Evolutionary conservation across 2,113 vertebrate species (phyloP).

Genomic region (Ciconia stormi): DNA sequence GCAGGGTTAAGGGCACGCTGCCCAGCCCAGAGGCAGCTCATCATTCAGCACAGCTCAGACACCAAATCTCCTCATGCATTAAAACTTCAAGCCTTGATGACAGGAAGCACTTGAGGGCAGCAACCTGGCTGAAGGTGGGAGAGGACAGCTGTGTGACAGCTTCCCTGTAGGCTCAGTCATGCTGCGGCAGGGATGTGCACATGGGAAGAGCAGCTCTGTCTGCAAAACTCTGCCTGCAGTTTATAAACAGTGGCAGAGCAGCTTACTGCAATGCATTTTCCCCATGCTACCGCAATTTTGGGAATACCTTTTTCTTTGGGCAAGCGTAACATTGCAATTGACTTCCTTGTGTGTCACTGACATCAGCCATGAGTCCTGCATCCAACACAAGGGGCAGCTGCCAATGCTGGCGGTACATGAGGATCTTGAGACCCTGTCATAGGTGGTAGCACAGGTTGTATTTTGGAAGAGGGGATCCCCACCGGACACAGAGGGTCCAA

Average conservation of each 20-base stretch:
- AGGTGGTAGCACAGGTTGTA: background rate
- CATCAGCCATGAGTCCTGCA: background rate
- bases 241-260: background rate
- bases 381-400: background rate
- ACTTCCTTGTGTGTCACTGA: background rate
- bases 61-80: background rate
- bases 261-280: background rate
- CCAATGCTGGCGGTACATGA: rapidly evolving
- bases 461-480: background rate
- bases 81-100: background rate
- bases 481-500: background rate
- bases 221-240: background rate
- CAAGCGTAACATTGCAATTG: rapidly evolving
- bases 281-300: too few species aligned
- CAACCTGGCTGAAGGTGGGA: background rate
- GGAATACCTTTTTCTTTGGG: background rate
- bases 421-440: background rate
- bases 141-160: background rate
- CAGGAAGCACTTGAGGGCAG: background rate
- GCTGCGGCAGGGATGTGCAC: too few species aligned
- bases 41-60: background rate
- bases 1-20: background rate
- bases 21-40: background rate
- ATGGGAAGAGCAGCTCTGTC: background rate
- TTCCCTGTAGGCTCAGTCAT: background rate